Evolutionary conservation across 2,888 invertebrate species (phyloP).

Genomic region (Taphrorychus bicolor): DNA sequence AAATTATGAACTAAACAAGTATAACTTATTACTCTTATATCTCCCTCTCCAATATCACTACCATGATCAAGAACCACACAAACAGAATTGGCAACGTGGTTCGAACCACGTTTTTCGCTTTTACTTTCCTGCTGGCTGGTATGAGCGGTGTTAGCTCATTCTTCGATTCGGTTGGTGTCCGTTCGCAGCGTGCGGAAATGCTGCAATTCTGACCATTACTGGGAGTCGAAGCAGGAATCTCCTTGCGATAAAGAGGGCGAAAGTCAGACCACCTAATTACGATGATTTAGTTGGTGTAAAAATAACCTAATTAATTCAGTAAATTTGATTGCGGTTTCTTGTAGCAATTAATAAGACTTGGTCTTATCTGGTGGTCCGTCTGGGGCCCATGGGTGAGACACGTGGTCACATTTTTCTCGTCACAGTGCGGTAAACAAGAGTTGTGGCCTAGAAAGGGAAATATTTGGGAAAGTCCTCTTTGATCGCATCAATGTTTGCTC

Average conservation of each 20-base stretch:
- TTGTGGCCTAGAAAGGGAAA: neutral
- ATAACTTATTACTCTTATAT: no score
- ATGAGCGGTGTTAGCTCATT: no score
- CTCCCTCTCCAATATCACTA: no score
- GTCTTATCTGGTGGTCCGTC: neutral
- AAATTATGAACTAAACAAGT: no score
- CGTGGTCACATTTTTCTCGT: neutral
- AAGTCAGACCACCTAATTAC: neutral
- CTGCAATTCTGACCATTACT: no score
- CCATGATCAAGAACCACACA: no score
- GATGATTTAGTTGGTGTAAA: neutral
- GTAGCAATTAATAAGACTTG: neutral
- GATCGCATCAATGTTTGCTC: neutral
- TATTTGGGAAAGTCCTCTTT: constrained; percentile 1
- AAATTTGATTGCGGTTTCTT: neutral
- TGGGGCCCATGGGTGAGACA: constrained; percentile 1
- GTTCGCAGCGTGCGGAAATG: no score
- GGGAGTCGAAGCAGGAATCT: neutral
- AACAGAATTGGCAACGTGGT: no score
- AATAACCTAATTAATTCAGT: neutral
- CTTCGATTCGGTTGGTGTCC: no score
- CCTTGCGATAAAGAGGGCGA: neutral
- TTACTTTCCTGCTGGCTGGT: no score
- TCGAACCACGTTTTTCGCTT: no score
- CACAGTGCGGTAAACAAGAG: neutral